Conservation (phyloP, 1,140 invertebrate genomes). For the Leptestheria dahalacensis region DNA sequence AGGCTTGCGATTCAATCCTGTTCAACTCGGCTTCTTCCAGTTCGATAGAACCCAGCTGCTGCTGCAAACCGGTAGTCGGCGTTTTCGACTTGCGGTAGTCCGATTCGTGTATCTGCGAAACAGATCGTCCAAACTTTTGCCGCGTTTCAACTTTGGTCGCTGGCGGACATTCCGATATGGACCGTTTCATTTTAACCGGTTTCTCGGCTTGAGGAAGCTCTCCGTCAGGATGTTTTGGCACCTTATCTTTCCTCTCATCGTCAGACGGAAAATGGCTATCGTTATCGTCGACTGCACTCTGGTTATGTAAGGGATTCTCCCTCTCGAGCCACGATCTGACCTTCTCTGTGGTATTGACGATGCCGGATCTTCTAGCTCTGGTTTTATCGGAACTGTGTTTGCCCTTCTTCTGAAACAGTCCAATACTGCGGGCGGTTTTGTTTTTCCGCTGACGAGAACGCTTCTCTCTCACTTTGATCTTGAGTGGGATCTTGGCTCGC, state of each 20-base stretch:
- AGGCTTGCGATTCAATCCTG: background rate
- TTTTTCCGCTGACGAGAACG: background rate
- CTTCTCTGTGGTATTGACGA: slow-evolving; percentile 11
- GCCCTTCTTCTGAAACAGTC: background rate
- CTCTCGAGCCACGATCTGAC: slow-evolving; percentile 14
- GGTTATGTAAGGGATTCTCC: slow-evolving; percentile 6
- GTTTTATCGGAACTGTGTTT: background rate
- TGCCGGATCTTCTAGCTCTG: background rate
- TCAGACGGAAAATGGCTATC: slow-evolving; percentile 6
- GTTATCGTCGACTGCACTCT: slow-evolving; percentile 2
- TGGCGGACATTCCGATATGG: slow-evolving; percentile 9
- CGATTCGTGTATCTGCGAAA: slow-evolving; percentile 7
- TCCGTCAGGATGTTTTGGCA: background rate
- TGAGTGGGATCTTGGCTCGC: slow-evolving; percentile 53
- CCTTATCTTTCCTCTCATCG: background rate
- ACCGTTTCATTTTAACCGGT: slow-evolving; percentile 1
- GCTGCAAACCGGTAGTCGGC: too few relatives aligned
- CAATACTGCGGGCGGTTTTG: background rate
- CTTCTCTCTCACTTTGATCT: slow-evolving; percentile 50
- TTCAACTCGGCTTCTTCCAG: background rate
- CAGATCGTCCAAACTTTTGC: background rate
- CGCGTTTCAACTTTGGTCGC: background rate
- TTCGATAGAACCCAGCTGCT: background rate
- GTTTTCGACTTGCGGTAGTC: background rate
- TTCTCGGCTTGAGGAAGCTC: background rate